These are phyloP conservation scores for Polypedilum pembai DNA, from an alignment of 1,140 invertebrate species.

Conservation along the genomic window DNA sequence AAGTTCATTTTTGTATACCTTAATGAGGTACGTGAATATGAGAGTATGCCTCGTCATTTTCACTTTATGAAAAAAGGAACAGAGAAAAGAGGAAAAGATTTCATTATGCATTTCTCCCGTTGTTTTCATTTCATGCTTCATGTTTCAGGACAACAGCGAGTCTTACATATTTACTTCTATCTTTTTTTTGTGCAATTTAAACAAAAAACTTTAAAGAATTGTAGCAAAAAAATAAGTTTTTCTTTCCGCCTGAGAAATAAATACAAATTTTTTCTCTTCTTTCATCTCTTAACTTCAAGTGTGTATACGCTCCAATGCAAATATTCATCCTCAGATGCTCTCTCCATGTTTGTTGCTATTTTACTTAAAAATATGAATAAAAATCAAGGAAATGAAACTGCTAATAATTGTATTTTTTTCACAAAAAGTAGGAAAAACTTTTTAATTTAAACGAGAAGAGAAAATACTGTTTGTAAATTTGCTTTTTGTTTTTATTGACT, in stretches of 20 bases:
- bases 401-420: too few relatives aligned
- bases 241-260: background rate
- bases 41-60: too few relatives aligned
- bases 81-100: background rate
- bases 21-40: too few relatives aligned
- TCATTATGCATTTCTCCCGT: background rate
- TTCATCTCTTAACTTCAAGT: background rate
- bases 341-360: background rate
- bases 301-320: background rate
- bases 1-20: too few relatives aligned
- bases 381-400: too few relatives aligned
- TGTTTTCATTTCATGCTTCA: conserved; percentile 13
- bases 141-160: background rate
- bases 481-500: background rate
- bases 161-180: conserved; percentile 10
- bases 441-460: too few relatives aligned
- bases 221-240: background rate
- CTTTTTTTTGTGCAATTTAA: background rate
- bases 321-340: conserved; percentile 4
- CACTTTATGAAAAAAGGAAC: too few relatives aligned
- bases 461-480: too few relatives aligned
- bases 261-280: background rate
- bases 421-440: too few relatives aligned
- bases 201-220: background rate
- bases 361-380: too few relatives aligned